phyloP scores from a whole-genome alignment of 2,113 vertebrate species.

The Megaceryle torquata region DNA sequence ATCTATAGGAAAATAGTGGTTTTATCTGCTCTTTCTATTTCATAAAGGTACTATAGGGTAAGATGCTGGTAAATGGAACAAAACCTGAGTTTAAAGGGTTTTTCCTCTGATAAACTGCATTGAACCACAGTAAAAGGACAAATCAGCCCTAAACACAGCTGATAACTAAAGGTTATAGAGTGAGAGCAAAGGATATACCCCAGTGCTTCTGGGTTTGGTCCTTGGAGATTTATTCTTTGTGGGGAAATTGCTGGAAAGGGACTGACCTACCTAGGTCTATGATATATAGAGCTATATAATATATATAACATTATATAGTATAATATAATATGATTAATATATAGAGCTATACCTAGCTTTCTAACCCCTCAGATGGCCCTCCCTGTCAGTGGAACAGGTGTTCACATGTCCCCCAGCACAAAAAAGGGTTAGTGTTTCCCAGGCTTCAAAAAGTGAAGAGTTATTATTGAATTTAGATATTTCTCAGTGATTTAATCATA shows the following conservation, averaged over 20 bases:
- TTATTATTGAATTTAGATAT: not conserved
- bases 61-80: slow-evolving; percentile 24
- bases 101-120: not conserved
- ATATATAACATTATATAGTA: no score
- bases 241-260: not conserved
- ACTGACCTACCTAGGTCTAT: not conserved
- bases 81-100: slow-evolving; percentile 8
- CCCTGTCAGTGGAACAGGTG: not conserved
- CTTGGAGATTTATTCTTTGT: not conserved
- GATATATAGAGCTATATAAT: no score
- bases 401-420: not conserved
- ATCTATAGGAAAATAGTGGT: slow-evolving; percentile 11
- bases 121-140: not conserved
- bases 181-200: not conserved
- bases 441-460: not conserved
- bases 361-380: not conserved
- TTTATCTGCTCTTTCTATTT: slow-evolving; percentile 30
- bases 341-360: not conserved
- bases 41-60: not conserved
- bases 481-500: not conserved
- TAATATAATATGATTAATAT: no score
- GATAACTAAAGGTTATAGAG: not conserved
- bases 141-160: not conserved
- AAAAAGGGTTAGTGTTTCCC: not conserved
- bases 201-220: not conserved